Evolutionary conservation across 1,140 invertebrate genomes (phyloP).

Genomic region (Drosophila ercepeae): DNA sequence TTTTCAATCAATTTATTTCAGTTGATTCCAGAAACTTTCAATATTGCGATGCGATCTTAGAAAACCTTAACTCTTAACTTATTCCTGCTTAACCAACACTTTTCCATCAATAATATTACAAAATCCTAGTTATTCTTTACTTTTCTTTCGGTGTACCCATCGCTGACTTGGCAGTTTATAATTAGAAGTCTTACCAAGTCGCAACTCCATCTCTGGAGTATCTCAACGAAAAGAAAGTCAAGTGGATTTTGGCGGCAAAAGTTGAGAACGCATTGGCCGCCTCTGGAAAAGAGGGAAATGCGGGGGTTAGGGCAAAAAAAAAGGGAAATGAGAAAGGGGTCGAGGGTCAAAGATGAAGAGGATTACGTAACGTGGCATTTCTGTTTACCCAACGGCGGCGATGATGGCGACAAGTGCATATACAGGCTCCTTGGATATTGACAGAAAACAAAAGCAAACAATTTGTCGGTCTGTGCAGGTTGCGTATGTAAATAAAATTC

Average conservation of each 20-base stretch:
- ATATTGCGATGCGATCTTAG: too few relatives aligned
- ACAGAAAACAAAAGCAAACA: conserved; percentile 80
- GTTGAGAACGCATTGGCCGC: conserved; percentile 47
- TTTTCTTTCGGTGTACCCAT: neutral
- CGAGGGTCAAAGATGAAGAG: conserved; percentile 11
- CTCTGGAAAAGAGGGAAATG: neutral
- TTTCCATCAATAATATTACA: neutral
- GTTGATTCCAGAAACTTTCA: too few relatives aligned
- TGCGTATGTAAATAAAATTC: conserved; percentile 68
- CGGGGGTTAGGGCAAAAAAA: neutral
- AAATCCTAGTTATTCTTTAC: neutral
- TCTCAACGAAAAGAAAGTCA: conserved; percentile 53
- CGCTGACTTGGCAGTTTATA: conserved; percentile 78
- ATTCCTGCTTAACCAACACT: too few relatives aligned
- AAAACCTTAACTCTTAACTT: too few relatives aligned
- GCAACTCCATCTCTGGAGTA: conserved; percentile 53
- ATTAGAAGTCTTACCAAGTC: conserved; percentile 67
- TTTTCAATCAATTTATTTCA: neutral
- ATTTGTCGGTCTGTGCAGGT: conserved; percentile 65
- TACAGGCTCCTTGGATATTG: conserved; percentile 61
- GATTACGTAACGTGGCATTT: conserved; percentile 66
- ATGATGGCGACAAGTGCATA: conserved; percentile 71
- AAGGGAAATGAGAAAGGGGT: neutral
- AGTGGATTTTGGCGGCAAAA: conserved; percentile 75
- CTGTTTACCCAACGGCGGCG: conserved; percentile 64